Percentiles rank a stretch among this genome's conserved stretches.
phyloP scores from a whole-genome alignment of 1,140 invertebrate species.

The Asbolus verrucosus region DNA sequence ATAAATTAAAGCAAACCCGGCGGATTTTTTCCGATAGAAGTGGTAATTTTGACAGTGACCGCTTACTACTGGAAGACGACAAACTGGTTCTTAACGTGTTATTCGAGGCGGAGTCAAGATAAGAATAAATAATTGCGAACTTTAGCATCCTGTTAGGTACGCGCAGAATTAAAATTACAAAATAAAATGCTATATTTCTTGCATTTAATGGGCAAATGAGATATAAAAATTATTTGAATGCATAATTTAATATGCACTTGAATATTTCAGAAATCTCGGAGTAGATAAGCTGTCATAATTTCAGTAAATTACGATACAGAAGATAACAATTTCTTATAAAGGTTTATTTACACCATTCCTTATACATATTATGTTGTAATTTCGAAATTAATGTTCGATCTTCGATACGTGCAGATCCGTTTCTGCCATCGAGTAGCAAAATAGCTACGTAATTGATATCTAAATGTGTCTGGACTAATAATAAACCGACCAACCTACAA shows the following conservation, averaged over 20 bases:
- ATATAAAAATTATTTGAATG: conserved; percentile 51
- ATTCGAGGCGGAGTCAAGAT: conserved; percentile 38
- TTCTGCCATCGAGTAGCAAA: conserved; percentile 7
- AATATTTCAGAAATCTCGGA: conserved; percentile 40
- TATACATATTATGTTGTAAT: conserved; percentile 46
- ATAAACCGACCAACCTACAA: too few relatives aligned
- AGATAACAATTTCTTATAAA: conserved; percentile 49
- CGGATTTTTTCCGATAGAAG: background rate
- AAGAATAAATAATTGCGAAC: conserved; percentile 48
- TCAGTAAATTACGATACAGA: conserved; percentile 50
- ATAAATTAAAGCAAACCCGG: background rate
- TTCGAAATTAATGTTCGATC: conserved; percentile 35
- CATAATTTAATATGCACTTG: conserved; percentile 48
- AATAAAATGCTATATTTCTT: conserved; percentile 47
- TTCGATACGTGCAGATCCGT: conserved; percentile 13
- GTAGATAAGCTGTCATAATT: conserved; percentile 53
- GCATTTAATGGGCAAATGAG: conserved; percentile 49
- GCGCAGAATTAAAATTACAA: conserved; percentile 45
- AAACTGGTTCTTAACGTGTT: conserved; percentile 41
- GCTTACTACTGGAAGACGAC: too few relatives aligned
- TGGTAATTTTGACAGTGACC: too few relatives aligned
- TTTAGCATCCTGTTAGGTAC: conserved; percentile 3
- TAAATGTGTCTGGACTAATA: conserved; percentile 16
- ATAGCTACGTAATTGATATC: conserved; percentile 28
- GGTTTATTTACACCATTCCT: conserved; percentile 56